These are phyloP conservation scores for Anser brachyrhynchus DNA, from an alignment of 2,113 vertebrate genomes.

Conservation along the genomic window DNA sequence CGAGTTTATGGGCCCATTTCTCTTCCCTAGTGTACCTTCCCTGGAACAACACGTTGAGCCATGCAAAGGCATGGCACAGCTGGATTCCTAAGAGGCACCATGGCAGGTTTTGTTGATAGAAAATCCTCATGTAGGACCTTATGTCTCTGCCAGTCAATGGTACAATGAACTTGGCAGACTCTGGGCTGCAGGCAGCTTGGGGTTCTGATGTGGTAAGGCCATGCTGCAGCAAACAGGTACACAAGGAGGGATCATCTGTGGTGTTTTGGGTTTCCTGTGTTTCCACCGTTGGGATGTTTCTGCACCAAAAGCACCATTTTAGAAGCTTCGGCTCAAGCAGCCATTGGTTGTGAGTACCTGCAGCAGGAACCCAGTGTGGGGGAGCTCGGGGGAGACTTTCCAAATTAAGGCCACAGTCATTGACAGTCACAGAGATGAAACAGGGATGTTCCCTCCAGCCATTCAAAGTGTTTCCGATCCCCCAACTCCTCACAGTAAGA, in stretches of 20 bases:
- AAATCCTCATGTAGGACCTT: background rate
- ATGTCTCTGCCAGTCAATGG: background rate
- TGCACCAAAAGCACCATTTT: too few relatives aligned
- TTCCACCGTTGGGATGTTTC: too few relatives aligned
- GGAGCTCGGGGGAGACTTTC: background rate
- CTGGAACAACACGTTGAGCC: background rate
- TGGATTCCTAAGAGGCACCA: background rate
- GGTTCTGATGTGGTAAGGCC: too few relatives aligned
- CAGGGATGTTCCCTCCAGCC: background rate
- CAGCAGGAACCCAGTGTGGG: background rate
- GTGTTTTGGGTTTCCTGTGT: too few relatives aligned
- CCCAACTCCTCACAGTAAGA: background rate
- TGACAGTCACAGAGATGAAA: background rate
- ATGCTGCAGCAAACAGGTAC: too few relatives aligned
- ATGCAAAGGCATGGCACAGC: background rate
- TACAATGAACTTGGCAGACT: background rate
- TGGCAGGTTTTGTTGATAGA: background rate
- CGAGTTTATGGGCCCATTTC: background rate
- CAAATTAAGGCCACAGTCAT: background rate
- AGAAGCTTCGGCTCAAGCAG: too few relatives aligned
- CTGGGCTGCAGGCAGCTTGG: too few relatives aligned
- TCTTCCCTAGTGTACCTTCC: background rate
- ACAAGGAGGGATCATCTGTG: too few relatives aligned
- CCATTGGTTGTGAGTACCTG: background rate
- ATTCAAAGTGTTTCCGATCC: background rate